Conservation (phyloP, 2,797 vertebrate genomes). For the Myoxocephalus aenaeus region DNA sequence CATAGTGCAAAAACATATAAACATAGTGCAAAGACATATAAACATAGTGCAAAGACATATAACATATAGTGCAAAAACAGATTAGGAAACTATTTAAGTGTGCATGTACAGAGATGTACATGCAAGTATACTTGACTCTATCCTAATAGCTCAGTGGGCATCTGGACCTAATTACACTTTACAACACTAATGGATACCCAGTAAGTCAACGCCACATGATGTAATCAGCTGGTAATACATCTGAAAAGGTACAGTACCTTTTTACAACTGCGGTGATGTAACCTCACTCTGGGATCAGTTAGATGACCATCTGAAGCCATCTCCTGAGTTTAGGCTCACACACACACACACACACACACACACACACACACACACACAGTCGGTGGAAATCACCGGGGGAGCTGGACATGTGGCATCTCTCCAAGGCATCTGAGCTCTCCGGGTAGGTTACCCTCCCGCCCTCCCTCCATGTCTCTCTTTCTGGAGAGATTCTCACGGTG, state of each 20-base stretch:
- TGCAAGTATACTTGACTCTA: not conserved
- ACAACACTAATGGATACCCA: conserved; percentile 64
- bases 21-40: no score
- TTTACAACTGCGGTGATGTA: conserved; percentile 56
- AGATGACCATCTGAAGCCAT: conserved; percentile 38
- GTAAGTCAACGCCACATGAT: conserved; percentile 69
- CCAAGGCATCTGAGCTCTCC: conserved; percentile 34
- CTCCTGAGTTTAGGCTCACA: conserved; percentile 17
- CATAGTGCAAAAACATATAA: no score
- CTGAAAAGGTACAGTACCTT: conserved; percentile 37
- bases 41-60: no score
- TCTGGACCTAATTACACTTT: conserved; percentile 74
- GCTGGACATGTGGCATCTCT: conserved; percentile 33
- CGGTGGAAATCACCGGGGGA: conserved; percentile 15
- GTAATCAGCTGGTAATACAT: conserved; percentile 61
- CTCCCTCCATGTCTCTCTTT: not conserved
- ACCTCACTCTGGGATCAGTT: conserved; percentile 48
- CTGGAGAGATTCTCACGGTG: not conserved
- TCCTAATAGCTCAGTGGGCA: conserved; percentile 50
- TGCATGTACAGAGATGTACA: no score
- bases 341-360: no score
- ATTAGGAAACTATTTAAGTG: no score
- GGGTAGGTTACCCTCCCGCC: not conserved
- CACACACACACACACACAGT: not conserved
- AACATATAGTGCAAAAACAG: no score